Percentiles rank a stretch among this genome's conserved stretches.
phyloP scores from a whole-genome alignment of 2,797 vertebrate genomes.

The Salarias fasciatus region DNA sequence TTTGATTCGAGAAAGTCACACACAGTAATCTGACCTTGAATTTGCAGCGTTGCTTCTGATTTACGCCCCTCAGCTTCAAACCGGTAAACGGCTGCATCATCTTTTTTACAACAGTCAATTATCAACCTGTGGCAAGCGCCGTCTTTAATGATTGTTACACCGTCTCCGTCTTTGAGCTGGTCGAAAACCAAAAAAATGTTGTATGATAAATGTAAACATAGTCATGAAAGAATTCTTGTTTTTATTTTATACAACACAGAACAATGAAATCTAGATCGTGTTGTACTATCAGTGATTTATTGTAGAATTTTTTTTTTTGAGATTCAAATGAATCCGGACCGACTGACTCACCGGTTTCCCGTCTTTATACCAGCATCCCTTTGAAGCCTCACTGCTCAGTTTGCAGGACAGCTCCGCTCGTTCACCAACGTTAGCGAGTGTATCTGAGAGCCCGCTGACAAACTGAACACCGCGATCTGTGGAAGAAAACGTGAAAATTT shows the following conservation, averaged over 20 bases:
- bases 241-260: background rate
- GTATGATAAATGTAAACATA: too few species aligned
- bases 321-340: too few species aligned
- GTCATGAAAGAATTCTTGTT: too few species aligned
- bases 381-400: slow-evolving; percentile 79
- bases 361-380: slow-evolving; percentile 89
- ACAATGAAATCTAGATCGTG: too few species aligned
- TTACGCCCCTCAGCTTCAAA: slow-evolving; percentile 88
- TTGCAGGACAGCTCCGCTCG: slow-evolving; percentile 83
- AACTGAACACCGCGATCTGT: slow-evolving; percentile 76
- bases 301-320: too few species aligned
- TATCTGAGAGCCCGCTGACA: slow-evolving; percentile 82
- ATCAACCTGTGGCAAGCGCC: slow-evolving; percentile 83
- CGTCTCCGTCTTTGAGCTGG: slow-evolving; percentile 82
- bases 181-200: too few species aligned
- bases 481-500: slow-evolving; percentile 1
- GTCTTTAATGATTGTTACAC: slow-evolving; percentile 82
- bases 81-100: slow-evolving; percentile 84
- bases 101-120: slow-evolving; percentile 78
- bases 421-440: slow-evolving; percentile 77
- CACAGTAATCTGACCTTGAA: slow-evolving; percentile 80
- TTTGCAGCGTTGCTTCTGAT: slow-evolving; percentile 84
- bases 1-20: too few species aligned
- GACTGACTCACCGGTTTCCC: slow-evolving; percentile 84
- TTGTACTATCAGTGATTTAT: background rate